phyloP scores from a whole-genome alignment of 2,113 vertebrate species.

The Haplochromis burtoni region DNA sequence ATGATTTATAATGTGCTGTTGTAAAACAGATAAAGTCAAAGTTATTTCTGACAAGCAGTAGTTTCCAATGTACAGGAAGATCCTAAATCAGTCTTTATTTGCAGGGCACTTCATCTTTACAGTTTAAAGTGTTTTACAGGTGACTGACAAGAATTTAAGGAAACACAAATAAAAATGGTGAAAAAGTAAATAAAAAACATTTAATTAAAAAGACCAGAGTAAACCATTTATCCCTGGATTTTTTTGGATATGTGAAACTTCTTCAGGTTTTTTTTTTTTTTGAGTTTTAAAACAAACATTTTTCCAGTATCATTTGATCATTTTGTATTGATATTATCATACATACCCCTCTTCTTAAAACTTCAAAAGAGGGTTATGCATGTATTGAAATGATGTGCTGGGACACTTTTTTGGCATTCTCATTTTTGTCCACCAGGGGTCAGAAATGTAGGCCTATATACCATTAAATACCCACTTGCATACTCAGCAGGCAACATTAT shows the following conservation, averaged over 20 bases:
- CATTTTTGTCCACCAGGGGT: background rate
- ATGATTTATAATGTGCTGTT: background rate
- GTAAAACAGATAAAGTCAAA: background rate
- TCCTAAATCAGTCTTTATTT: background rate
- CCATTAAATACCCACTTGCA: background rate
- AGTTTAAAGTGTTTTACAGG: background rate
- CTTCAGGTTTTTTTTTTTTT: background rate
- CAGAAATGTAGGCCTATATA: background rate
- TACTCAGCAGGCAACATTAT: background rate
- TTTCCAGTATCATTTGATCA: background rate
- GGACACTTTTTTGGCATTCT: background rate
- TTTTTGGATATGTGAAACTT: background rate
- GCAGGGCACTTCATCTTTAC: background rate
- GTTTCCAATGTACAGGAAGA: background rate
- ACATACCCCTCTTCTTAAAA: background rate
- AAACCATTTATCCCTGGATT: background rate
- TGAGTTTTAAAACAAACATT: background rate
- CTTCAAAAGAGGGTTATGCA: background rate
- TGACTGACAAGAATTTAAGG: background rate
- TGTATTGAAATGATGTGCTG: background rate
- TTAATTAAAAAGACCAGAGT: background rate
- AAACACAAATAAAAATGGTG: background rate
- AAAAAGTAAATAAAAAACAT: background rate
- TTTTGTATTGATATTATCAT: background rate
- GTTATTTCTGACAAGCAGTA: background rate